Base-by-base conservation (phyloP, 2,113 vertebrate genomes). In the Hylia prasina region DNA sequence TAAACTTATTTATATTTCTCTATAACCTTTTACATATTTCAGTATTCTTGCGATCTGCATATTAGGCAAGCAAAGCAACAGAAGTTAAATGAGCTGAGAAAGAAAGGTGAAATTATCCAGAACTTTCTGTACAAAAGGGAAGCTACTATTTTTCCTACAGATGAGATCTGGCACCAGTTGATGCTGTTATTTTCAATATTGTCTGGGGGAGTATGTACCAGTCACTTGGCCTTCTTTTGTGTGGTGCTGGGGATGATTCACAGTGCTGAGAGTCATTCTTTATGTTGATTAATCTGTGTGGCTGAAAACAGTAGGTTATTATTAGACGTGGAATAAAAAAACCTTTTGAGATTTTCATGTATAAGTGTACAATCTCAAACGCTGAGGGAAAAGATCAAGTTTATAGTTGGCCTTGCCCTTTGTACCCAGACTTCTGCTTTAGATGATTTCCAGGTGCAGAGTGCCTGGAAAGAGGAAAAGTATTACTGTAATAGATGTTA, bases 161-260 rank as follows among this genome's bases (percentile, higher is more conserved):
- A 94, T 95, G 89, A 70, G 77, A 87, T 82, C 27, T 96, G 95
- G 72, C 81, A 88, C 17, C 66, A 75, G 82, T 94, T 96, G 96
- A 61, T 95, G 82, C 83, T 93, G 89, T 95, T 97, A 96, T 97
- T 97, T 97, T 96, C 85, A 96, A 93, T 93, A 66, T 96, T 94
- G 65, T 89, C 86, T 87, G 95, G 89, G 78, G 91, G 96, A 95
- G 94, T 95, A 45, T 88, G 95, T 96, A 94, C 94, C 89, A 96
- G 94, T 92, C 96, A 93, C 92, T 95, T 1, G 11, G 86, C 81
- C 78, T 79, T 76, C 91, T 92, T 97, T 92, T 96, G 89, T 97
- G 94, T 94, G 66, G 50, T 66, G 61, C 84, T 96, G 91, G 80
- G 83, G 65, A 94, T 97, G 96, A 97, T 95, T 97, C 94, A 96